A percentile compares a stretch with the other conserved stretches of the same genome.
These are phyloP conservation scores for Periophthalmodon schlosseri DNA, from an alignment of 2,113 vertebrate species.

Conservation along the genomic window DNA sequence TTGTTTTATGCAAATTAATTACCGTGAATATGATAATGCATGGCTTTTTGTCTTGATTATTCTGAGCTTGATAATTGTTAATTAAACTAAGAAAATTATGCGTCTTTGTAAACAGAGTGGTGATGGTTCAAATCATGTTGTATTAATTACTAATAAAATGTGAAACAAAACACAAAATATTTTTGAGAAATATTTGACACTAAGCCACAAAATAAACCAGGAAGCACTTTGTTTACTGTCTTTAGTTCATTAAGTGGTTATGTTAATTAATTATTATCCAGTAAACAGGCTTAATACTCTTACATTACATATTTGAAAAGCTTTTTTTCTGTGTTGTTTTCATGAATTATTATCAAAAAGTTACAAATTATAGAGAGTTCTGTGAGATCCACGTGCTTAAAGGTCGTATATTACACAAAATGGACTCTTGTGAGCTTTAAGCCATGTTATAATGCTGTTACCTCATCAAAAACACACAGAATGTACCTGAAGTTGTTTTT, in stretches of 20 bases:
- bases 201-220: neutral
- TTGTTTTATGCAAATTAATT: conserved; percentile 5
- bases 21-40: conserved; percentile 5
- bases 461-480: too few species aligned
- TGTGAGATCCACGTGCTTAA: too few species aligned
- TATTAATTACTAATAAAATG: neutral
- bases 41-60: conserved; percentile 6
- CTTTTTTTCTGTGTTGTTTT: too few species aligned
- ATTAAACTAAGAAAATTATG: neutral
- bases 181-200: neutral
- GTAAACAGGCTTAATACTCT: neutral
- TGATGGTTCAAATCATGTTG: neutral
- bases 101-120: neutral
- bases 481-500: too few species aligned
- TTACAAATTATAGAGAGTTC: too few species aligned
- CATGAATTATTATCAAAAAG: too few species aligned
- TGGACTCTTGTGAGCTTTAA: too few species aligned
- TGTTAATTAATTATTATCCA: neutral
- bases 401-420: too few species aligned
- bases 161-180: neutral
- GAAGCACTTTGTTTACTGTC: neutral
- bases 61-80: neutral
- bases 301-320: too few species aligned
- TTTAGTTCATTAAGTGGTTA: neutral
- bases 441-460: too few species aligned